Conservation (phyloP, 2,888 invertebrate genomes). For the Macrophya alboannulata region DNA sequence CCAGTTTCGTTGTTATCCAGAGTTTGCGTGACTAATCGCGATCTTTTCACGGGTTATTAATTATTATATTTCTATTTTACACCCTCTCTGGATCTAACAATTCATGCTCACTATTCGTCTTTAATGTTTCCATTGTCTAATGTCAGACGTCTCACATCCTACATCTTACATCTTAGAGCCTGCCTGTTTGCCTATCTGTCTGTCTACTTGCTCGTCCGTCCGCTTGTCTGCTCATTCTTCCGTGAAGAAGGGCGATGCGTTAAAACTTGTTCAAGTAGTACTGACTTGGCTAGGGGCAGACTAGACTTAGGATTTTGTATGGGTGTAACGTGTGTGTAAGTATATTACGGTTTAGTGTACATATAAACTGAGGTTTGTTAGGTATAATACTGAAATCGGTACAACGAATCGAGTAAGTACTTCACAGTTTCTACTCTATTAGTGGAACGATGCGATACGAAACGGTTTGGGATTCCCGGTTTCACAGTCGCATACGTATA, state of each 20-base stretch:
- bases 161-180: slow-evolving; percentile 29
- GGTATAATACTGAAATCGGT: not conserved
- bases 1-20: not conserved
- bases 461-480: not conserved
- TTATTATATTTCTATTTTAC: not conserved
- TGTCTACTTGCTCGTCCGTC: not conserved
- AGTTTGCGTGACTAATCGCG: slow-evolving; percentile 27
- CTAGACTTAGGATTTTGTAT: not conserved
- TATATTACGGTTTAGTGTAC: not conserved
- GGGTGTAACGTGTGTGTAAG: not conserved
- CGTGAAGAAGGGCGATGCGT: not conserved
- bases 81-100: slow-evolving; percentile 60
- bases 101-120: slow-evolving; percentile 71
- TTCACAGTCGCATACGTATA: not conserved
- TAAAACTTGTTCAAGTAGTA: slow-evolving; percentile 9
- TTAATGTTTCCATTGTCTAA: slow-evolving; percentile 74
- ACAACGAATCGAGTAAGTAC: not conserved
- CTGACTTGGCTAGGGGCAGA: not conserved
- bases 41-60: slow-evolving; percentile 16
- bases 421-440: slow-evolving; percentile 28
- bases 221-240: slow-evolving; percentile 23
- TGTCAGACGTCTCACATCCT: slow-evolving; percentile 66
- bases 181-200: not conserved
- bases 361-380: not conserved
- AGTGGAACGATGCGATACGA: slow-evolving; percentile 38